phyloP scores from a whole-genome alignment of 2,888 invertebrate species.

The Hyposoter dolosus region DNA sequence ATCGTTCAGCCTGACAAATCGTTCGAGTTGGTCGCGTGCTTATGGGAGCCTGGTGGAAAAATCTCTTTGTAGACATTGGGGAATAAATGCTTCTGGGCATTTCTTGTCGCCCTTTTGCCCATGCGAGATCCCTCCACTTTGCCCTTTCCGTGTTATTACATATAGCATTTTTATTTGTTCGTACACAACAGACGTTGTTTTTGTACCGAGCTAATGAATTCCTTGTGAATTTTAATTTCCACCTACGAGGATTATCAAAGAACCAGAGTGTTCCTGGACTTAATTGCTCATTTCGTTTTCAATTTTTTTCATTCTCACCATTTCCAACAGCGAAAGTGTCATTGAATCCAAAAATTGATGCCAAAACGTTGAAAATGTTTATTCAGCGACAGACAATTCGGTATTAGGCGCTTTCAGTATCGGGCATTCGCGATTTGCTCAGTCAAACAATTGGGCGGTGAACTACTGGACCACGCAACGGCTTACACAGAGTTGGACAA shows the following conservation, averaged over 20 bases:
- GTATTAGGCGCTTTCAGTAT: background rate
- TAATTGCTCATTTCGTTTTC: background rate
- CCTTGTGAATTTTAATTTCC: background rate
- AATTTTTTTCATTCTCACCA: background rate
- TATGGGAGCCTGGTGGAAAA: background rate
- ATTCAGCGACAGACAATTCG: background rate
- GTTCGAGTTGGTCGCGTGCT: constrained; percentile 28
- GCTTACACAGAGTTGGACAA: background rate
- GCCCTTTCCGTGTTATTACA: background rate
- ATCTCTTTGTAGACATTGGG: constrained; percentile 19
- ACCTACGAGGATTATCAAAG: background rate
- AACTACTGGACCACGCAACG: background rate
- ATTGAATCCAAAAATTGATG: background rate
- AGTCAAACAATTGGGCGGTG: background rate
- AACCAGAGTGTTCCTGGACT: background rate
- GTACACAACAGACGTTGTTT: constrained; percentile 12
- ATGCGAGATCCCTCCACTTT: background rate
- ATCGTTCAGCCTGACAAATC: constrained; percentile 51
- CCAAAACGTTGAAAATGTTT: background rate
- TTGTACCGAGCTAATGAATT: background rate
- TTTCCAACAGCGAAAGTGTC: background rate
- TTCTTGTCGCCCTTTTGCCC: background rate
- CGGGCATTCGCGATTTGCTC: background rate
- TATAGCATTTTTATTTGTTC: background rate
- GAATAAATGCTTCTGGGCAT: constrained; percentile 31